A percentile compares a stretch with the other conserved stretches of the same genome.
Evolutionary conservation across 1,140 invertebrate genomes (phyloP).

Genomic region (Zaprionus davidi): DNA sequence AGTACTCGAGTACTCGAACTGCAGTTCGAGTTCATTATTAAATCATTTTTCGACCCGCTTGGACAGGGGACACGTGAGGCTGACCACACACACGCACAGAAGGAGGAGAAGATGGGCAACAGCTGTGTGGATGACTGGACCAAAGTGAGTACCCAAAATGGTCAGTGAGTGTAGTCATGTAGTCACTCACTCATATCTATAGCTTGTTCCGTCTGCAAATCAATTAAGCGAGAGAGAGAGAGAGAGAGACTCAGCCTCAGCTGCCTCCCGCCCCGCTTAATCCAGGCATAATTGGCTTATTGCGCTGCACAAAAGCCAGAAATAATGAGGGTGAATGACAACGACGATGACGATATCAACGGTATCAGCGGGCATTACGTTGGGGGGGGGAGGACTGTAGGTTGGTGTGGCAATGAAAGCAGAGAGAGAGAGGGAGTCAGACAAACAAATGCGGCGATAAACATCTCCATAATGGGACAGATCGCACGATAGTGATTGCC

Average conservation of each 20-base stretch:
- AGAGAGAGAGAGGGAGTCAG: slow-evolving; percentile 17
- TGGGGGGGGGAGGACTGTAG: slow-evolving; percentile 9
- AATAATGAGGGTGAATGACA: slow-evolving; percentile 70
- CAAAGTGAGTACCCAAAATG: not conserved
- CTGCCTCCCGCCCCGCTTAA: slow-evolving; percentile 53
- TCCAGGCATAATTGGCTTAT: slow-evolving; percentile 77
- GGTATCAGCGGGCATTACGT: slow-evolving; percentile 39
- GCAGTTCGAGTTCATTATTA: slow-evolving; percentile 75
- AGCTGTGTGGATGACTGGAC: slow-evolving; percentile 8
- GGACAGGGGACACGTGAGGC: slow-evolving; percentile 69
- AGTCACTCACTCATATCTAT: not conserved
- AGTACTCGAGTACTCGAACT: slow-evolving; percentile 5
- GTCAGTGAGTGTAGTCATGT: not conserved
- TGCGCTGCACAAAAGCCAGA: slow-evolving; percentile 68
- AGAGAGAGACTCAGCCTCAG: slow-evolving; percentile 17
- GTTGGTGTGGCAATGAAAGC: slow-evolving; percentile 39
- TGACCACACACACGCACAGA: slow-evolving; percentile 48
- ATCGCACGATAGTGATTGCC: slow-evolving; percentile 34
- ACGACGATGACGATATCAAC: slow-evolving; percentile 43
- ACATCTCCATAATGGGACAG: slow-evolving; percentile 69
- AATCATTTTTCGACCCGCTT: slow-evolving; percentile 58
- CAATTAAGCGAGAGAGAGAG: slow-evolving; percentile 46
- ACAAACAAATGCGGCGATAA: slow-evolving; percentile 69
- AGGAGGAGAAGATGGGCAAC: slow-evolving; percentile 64
- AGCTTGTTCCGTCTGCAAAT: slow-evolving; percentile 31